These are phyloP conservation scores for Pontoporia blainvillei DNA, from an alignment of 2,113 vertebrate genomes.

Conservation along the genomic window DNA sequence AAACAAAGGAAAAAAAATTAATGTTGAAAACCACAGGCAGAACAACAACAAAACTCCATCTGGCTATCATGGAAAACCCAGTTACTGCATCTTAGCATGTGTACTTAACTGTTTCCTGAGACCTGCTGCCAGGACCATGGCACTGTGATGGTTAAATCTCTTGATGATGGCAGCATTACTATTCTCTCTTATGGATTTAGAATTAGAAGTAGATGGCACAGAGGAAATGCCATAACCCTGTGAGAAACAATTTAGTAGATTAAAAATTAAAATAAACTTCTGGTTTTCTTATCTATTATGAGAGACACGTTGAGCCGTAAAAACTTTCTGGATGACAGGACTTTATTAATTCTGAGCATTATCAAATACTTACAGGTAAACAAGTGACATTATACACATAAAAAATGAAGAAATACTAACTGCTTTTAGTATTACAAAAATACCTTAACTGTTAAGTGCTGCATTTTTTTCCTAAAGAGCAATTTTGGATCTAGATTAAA, in stretches of 20 bases:
- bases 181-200: slow-evolving; percentile 91
- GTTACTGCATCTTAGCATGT: not conserved
- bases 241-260: slow-evolving; percentile 54
- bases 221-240: slow-evolving; percentile 92
- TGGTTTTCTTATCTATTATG: not conserved
- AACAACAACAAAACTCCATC: not conserved
- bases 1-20: slow-evolving; percentile 70
- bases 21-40: slow-evolving; percentile 58
- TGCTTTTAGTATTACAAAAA: not conserved
- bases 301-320: not conserved
- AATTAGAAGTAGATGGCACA: slow-evolving; percentile 85
- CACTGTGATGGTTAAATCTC: slow-evolving; percentile 98
- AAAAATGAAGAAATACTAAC: not conserved
- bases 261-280: slow-evolving; percentile 38
- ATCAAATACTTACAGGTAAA: not conserved
- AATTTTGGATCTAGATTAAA: slow-evolving; percentile 5
- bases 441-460: not conserved
- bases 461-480: not conserved
- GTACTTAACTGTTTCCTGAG: slow-evolving; percentile 91
- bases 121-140: slow-evolving; percentile 98
- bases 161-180: slow-evolving; percentile 98
- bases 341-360: not conserved
- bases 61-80: not conserved
- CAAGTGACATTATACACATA: not conserved
- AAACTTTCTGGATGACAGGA: not conserved